Evolutionary conservation across 2,888 invertebrate genomes (phyloP), one percentile per base, ranked within the genome.

Genomic region (Lasioglossum lativentre): DNA sequence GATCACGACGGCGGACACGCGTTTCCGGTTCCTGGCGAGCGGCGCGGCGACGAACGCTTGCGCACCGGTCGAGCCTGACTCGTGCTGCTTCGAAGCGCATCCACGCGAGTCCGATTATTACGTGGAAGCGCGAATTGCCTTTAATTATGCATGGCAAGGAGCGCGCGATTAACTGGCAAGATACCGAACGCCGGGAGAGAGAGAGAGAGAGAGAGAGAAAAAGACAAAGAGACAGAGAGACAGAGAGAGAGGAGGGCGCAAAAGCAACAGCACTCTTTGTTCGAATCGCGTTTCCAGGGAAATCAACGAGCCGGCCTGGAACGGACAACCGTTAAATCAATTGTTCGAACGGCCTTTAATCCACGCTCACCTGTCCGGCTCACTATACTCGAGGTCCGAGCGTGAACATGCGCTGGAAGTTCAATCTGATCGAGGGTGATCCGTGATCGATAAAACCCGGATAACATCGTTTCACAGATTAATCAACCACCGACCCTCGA

Each of bases 11-110:
- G 72, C 80, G 76, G 83, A 89, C 91, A 91, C 91, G 91, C 86
- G 91, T 87, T 92, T 91, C 92, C 92, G 92, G 91, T 89, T 92
- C 86, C 89, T 75, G 72, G 52, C 73, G 76, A 27, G 68, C 68
- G 42, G 38, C 71, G 45, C 47, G 23, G n/a, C 52, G 52, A 80
- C 81, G 47, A 75, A n/a, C 70, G 70, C 66, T 30, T 30, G 34
- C 66, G 59, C 63, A 78, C 75, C 79, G 72, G 66, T 40, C 71
- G 56, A 70, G 77, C 78, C 34, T 34, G 78, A 40, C 78, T 70
- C 82, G 72, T 47, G 80, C 72, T 47, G 78, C 80, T 76, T 88
- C 85, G 80, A 23, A 73, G 85, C 76, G 88, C 75, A 82, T 79
- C 88, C 80, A 71, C 74, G 78, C 87, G 87, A 79, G 75, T 66